phyloP scores from a whole-genome alignment of 2,113 vertebrate genomes.

The Passerina amoena region DNA sequence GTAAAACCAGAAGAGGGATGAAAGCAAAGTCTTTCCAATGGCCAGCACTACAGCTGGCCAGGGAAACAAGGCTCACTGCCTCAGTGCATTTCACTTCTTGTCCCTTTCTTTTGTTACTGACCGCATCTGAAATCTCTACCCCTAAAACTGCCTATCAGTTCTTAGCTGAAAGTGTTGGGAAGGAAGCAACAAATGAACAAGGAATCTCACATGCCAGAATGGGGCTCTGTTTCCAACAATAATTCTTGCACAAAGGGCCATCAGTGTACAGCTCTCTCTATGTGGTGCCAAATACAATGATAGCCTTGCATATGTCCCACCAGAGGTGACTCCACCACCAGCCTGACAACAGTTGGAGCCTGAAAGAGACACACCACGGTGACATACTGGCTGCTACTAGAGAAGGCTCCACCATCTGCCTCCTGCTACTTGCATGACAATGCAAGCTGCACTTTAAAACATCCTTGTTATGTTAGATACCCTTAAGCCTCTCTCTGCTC shows the following conservation, averaged over 20 bases:
- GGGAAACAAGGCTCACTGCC: not conserved
- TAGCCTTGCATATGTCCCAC: slow-evolving; percentile 1
- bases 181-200: slow-evolving; percentile 32
- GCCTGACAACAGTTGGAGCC: slow-evolving; percentile 28
- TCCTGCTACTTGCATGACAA: not conserved
- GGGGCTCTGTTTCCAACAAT: not conserved
- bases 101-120: not conserved
- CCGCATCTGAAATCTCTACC: not conserved
- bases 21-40: not conserved
- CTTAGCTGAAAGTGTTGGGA: not conserved
- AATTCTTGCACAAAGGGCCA: not conserved
- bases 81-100: not conserved
- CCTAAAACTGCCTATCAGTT: not conserved
- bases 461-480: not conserved
- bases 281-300: not conserved
- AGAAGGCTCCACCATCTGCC: slow-evolving; percentile 37
- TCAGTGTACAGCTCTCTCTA: not conserved
- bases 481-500: not conserved
- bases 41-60: not conserved
- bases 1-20: not conserved
- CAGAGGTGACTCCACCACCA: slow-evolving; percentile 16
- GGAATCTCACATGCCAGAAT: not conserved
- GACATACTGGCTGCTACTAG: slow-evolving; percentile 3
- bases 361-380: not conserved
- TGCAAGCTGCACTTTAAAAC: not conserved